Evolutionary conservation across 1,140 invertebrate species (phyloP).

Genomic region (Psix sp.): DNA sequence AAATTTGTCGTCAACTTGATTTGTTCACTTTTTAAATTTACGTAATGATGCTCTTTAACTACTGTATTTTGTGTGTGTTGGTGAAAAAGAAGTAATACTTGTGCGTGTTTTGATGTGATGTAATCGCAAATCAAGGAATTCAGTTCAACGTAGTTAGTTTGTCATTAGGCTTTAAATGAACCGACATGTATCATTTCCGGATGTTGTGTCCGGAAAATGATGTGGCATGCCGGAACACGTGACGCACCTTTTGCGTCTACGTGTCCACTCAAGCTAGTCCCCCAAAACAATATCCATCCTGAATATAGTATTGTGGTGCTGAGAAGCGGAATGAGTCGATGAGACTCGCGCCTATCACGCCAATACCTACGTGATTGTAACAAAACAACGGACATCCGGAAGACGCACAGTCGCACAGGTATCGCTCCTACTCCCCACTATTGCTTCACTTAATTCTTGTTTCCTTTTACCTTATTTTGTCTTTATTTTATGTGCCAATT

Average conservation of each 20-base stretch:
- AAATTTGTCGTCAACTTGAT: too few relatives aligned
- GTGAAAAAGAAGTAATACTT: too few relatives aligned
- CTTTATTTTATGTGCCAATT: conserved; percentile 53
- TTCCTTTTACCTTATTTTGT: conserved; percentile 52
- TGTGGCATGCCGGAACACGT: conserved; percentile 54
- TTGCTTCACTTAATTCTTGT: conserved; percentile 48
- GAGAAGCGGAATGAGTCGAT: conserved; percentile 64
- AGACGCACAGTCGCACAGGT: conserved; percentile 75
- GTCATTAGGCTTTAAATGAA: conserved; percentile 54
- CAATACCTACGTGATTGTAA: conserved; percentile 74
- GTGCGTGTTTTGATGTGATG: too few relatives aligned
- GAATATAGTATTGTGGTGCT: conserved; percentile 58
- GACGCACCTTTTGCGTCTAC: conserved; percentile 58
- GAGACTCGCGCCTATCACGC: conserved; percentile 61
- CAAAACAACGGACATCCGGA: conserved; percentile 77
- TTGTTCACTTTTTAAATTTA: too few relatives aligned
- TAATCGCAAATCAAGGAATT: too few relatives aligned
- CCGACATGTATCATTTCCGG: conserved; percentile 60
- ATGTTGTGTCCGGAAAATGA: conserved; percentile 57
- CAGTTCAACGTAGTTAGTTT: neutral
- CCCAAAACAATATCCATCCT: conserved; percentile 68
- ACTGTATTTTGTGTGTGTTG: too few relatives aligned
- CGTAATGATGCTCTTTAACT: too few relatives aligned
- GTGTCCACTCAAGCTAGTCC: conserved; percentile 59
- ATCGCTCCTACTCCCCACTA: conserved; percentile 64